Conservation (phyloP, 2,797 vertebrate genomes). For the Acanthurus lineatus region DNA sequence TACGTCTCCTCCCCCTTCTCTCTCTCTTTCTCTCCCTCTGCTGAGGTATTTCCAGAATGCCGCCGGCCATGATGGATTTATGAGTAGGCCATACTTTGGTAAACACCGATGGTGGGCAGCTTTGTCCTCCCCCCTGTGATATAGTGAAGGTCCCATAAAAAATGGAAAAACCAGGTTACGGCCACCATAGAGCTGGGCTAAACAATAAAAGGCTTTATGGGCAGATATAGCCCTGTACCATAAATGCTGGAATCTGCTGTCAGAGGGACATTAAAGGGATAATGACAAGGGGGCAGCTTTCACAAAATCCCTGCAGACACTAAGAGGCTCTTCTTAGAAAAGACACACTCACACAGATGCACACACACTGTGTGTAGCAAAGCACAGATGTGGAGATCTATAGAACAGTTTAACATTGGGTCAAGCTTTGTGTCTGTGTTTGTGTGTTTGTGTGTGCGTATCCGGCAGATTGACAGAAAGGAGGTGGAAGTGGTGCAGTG, state of each 20-base stretch:
- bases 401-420: constrained; percentile 59
- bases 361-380: constrained; percentile 29
- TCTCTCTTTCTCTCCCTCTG: constrained; percentile 51
- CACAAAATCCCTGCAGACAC: constrained; percentile 73
- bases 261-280: constrained; percentile 84
- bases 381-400: constrained; percentile 46
- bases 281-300: constrained; percentile 72
- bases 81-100: constrained; percentile 80
- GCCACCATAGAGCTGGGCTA: constrained; percentile 76
- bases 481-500: constrained; percentile 53
- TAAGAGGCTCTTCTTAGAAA: constrained; percentile 52
- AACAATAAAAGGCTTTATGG: constrained; percentile 85
- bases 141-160: constrained; percentile 84
- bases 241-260: constrained; percentile 84
- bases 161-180: constrained; percentile 83
- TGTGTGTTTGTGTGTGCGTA: constrained; percentile 15
- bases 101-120: constrained; percentile 82
- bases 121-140: constrained; percentile 77
- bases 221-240: constrained; percentile 84
- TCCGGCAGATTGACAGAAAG: constrained; percentile 55
- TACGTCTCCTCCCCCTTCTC: constrained; percentile 33
- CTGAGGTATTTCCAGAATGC: constrained; percentile 84
- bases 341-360: constrained; percentile 19
- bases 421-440: constrained; percentile 18
- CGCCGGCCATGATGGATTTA: constrained; percentile 82